phyloP scores from a whole-genome alignment of 2,797 vertebrate genomes.

The Merluccius polli region DNA sequence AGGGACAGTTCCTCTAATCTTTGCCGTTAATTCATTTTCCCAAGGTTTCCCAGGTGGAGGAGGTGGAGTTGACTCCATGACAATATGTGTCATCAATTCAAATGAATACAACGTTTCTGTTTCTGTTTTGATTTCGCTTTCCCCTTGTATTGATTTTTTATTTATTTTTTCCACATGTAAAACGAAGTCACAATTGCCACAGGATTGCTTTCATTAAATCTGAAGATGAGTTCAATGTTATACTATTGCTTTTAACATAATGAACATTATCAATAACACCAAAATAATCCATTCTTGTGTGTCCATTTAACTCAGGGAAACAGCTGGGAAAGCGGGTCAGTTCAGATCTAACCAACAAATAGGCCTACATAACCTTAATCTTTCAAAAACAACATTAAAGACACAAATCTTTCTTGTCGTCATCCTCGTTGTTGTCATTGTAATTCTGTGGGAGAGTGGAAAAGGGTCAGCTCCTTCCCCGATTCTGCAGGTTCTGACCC shows the following conservation, averaged over 20 bases:
- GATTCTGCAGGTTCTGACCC: neutral
- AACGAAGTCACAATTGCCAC: neutral
- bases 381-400: neutral
- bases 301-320: no score
- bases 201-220: neutral
- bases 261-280: no score
- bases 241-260: no score
- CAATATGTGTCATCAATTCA: neutral
- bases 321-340: neutral
- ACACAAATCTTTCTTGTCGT: neutral
- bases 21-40: neutral
- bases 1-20: neutral
- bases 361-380: neutral
- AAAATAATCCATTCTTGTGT: neutral
- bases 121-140: no score
- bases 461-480: no score
- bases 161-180: neutral
- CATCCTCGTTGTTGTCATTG: neutral
- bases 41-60: neutral
- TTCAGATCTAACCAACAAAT: neutral
- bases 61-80: neutral
- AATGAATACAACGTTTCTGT: no score
- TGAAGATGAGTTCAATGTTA: no score
- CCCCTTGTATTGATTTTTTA: neutral
- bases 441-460: neutral